Evolutionary conservation across 2,888 invertebrate genomes (phyloP).

Genomic region (Ophion slaviceki): DNA sequence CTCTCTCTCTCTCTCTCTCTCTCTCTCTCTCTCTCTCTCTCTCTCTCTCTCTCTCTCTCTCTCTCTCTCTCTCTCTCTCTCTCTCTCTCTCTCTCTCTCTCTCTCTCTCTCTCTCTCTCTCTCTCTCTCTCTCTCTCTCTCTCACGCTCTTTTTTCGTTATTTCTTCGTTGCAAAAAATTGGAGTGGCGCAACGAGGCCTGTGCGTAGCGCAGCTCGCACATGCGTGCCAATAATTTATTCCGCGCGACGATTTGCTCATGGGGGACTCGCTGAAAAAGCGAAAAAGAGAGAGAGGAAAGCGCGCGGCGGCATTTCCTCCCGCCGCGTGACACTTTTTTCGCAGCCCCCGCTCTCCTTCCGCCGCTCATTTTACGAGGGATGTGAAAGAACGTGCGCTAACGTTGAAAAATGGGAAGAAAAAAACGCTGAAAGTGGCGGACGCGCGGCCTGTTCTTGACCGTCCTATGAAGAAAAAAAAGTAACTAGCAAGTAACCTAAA

Average conservation of each 20-base stretch:
- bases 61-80: not conserved
- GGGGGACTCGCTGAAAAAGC: not conserved
- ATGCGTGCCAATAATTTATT: conserved; percentile 46
- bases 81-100: not conserved
- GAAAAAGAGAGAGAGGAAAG: conserved; percentile 42
- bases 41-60: not conserved
- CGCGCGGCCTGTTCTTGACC: not conserved
- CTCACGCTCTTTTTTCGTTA: conserved; percentile 36
- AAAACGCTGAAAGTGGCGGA: not conserved
- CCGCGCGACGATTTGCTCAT: conserved; percentile 39
- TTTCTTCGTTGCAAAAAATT: conserved; percentile 52
- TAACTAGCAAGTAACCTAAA: no score
- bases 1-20: not conserved
- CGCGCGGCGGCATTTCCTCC: conserved; percentile 59
- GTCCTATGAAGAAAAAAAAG: no score
- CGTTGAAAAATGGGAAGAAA: not conserved
- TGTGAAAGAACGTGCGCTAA: conserved; percentile 25
- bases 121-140: not conserved
- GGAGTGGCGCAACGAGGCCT: conserved; percentile 52
- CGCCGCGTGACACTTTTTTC: conserved; percentile 55
- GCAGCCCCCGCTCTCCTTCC: not conserved
- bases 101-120: not conserved
- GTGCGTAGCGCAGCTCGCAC: conserved; percentile 35
- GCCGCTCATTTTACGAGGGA: conserved; percentile 13
- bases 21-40: not conserved